Evolutionary conservation across 2,113 vertebrate species (phyloP).

Genomic region (Alces alces): DNA sequence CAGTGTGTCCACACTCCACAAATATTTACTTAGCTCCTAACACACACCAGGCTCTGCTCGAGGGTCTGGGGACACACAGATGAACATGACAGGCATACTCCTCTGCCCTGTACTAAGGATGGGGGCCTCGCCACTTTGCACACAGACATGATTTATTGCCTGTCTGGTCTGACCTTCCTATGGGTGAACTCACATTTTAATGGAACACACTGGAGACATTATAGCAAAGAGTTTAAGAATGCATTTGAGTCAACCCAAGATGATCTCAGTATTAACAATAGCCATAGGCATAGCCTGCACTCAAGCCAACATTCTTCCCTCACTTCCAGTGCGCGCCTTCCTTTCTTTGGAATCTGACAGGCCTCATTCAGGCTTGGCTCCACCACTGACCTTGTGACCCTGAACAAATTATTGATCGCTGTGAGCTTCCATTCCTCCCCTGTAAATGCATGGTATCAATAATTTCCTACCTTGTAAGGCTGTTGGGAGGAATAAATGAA

Average conservation of each 20-base stretch:
- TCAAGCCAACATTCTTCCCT: neutral
- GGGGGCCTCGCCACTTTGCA: neutral
- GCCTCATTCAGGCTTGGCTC: neutral
- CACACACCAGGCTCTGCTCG: neutral
- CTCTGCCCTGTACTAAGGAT: neutral
- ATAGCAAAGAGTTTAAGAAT: neutral
- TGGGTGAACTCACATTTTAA: constrained; percentile 2
- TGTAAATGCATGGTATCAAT: neutral
- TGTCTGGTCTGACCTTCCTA: neutral
- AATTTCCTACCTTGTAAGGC: neutral
- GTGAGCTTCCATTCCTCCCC: neutral
- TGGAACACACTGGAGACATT: neutral
- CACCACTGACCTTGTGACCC: neutral
- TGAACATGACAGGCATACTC: neutral
- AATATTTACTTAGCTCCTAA: neutral
- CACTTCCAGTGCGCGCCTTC: neutral
- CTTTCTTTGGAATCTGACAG: neutral
- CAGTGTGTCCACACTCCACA: neutral
- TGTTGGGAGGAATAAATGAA: neutral
- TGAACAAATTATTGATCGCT: neutral
- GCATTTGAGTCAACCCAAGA: neutral
- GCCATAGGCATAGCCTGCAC: neutral
- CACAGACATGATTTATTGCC: neutral
- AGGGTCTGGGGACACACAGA: neutral
- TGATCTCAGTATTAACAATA: neutral